Evolutionary conservation across 1,140 invertebrate species (phyloP).

Genomic region (Helicoverpa zea): DNA sequence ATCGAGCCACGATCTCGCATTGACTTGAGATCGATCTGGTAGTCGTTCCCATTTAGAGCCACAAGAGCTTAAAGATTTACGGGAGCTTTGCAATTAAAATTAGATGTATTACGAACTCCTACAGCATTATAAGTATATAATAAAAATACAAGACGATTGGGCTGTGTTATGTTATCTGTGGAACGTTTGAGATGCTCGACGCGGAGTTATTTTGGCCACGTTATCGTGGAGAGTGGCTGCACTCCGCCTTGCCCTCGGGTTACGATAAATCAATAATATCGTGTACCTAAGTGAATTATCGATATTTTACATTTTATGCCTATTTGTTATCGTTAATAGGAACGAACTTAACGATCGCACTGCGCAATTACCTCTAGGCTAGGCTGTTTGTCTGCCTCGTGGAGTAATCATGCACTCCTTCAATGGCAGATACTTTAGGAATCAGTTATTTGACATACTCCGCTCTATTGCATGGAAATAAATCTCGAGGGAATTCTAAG

Average conservation of each 20-base stretch:
- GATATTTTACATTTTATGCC: constrained; percentile 53
- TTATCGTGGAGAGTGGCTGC: constrained; percentile 75
- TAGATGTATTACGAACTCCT: constrained; percentile 5
- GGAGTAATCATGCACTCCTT: constrained; percentile 24
- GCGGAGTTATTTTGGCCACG: constrained; percentile 81
- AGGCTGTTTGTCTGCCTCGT: constrained; percentile 32
- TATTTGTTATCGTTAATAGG: constrained; percentile 51
- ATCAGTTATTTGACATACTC: constrained; percentile 40
- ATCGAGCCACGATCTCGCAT: constrained; percentile 48
- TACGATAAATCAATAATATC: constrained; percentile 81
- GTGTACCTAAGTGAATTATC: constrained; percentile 71
- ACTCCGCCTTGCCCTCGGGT: constrained; percentile 68
- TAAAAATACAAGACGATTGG: constrained; percentile 68
- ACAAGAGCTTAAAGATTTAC: constrained; percentile 17
- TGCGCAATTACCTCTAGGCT: constrained; percentile 47
- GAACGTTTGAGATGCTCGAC: constrained; percentile 71
- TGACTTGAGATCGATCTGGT: constrained; percentile 4
- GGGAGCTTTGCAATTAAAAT: constrained; percentile 37
- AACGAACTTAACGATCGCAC: constrained; percentile 41
- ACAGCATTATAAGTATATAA: constrained; percentile 40
- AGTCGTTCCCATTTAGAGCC: not conserved
- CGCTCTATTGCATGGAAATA: constrained; percentile 6
- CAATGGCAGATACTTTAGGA: constrained; percentile 26
- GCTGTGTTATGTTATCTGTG: constrained; percentile 67
- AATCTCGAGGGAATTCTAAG: not conserved